Percentiles rank a stretch among this genome's conserved stretches.
phyloP scores from a whole-genome alignment of 64 coral and sea anemone species.

The Exaiptasia diaphana region DNA sequence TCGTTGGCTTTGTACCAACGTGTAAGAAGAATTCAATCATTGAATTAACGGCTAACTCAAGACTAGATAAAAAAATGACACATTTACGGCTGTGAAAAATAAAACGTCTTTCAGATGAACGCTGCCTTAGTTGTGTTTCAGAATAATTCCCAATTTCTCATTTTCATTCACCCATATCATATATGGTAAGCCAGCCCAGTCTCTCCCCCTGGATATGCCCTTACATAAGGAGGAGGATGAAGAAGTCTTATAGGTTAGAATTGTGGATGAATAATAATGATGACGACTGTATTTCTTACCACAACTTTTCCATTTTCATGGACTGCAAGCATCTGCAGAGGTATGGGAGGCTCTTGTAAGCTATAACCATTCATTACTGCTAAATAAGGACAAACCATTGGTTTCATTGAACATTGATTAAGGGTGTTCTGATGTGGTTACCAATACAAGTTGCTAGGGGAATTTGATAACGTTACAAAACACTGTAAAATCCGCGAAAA shows the following conservation, averaged over 20 bases:
- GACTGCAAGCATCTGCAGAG: neutral
- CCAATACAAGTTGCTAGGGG: too few relatives aligned
- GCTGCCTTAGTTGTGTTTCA: neutral
- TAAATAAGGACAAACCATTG: neutral
- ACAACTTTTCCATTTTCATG: neutral
- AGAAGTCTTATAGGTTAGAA: neutral
- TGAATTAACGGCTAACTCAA: neutral
- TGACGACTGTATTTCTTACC: neutral
- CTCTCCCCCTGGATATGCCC: neutral
- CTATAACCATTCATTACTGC: neutral
- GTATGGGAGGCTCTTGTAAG: neutral
- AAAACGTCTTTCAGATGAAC: neutral
- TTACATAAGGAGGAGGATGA: neutral
- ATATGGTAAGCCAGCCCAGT: neutral
- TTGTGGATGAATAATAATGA: neutral
- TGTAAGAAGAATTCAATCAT: neutral
- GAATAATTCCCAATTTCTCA: neutral
- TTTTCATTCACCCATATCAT: neutral
- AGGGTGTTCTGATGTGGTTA: too few relatives aligned
- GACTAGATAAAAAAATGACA: neutral
- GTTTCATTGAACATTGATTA: too few relatives aligned
- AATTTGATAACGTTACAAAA: too few relatives aligned
- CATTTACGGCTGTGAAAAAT: neutral
- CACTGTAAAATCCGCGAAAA: too few relatives aligned
- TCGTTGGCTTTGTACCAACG: neutral